Evolutionary conservation across 1,140 invertebrate genomes (phyloP).

Genomic region (Atta texana): DNA sequence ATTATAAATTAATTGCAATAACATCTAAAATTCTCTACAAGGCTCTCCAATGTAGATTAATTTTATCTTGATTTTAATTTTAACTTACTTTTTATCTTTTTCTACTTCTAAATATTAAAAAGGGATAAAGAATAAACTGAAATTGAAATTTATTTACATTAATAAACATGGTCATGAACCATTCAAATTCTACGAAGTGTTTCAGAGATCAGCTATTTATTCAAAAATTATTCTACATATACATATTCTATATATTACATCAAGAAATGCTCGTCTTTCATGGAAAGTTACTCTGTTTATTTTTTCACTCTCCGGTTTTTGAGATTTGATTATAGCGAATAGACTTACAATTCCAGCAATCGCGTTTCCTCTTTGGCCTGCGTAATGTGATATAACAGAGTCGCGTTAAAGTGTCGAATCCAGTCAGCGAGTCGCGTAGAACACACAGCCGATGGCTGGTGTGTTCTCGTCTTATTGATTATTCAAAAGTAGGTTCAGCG

Average conservation of each 20-base stretch:
- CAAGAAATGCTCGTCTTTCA: background rate
- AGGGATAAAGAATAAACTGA: too few species aligned
- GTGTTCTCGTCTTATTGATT: conserved; percentile 54
- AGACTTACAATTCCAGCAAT: background rate
- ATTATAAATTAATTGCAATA: background rate
- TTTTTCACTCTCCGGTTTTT: background rate
- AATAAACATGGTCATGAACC: background rate
- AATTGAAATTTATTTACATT: too few species aligned
- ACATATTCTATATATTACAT: background rate
- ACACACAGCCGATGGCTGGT: background rate
- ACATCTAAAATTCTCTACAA: background rate
- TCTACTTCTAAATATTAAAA: too few species aligned
- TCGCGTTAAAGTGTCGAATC: conserved; percentile 23
- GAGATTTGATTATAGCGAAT: background rate
- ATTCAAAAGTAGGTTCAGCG: conserved; percentile 59
- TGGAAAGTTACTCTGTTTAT: background rate
- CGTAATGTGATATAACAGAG: conserved; percentile 23
- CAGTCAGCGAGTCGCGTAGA: conserved; percentile 5
- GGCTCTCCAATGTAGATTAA: too few species aligned
- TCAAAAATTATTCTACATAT: background rate
- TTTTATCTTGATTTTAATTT: too few species aligned
- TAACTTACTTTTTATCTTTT: too few species aligned
- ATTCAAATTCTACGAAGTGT: background rate
- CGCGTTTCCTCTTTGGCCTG: background rate
- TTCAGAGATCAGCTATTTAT: background rate